Conservation (phyloP, 2,888 invertebrate species). For the Yponomeuta malinellus region DNA sequence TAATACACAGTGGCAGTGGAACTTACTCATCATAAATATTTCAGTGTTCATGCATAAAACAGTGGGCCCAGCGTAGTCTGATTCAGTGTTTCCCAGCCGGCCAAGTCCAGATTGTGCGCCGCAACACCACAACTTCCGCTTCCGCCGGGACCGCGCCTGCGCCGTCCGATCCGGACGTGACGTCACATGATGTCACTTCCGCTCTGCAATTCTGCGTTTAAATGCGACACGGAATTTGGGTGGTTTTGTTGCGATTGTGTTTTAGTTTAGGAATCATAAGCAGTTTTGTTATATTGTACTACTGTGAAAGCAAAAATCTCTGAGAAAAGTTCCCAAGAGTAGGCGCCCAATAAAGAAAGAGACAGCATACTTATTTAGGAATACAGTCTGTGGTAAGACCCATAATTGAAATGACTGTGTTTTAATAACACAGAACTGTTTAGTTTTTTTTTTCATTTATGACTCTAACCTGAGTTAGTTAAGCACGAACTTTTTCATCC, state of each 20-base stretch:
- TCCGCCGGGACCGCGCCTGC: conserved; percentile 65
- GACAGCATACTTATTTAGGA: too few species aligned
- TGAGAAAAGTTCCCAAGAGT: too few species aligned
- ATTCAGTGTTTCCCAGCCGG: conserved; percentile 70
- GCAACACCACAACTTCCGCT: conserved; percentile 71
- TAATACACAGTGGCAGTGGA: neutral
- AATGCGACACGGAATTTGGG: conserved; percentile 19
- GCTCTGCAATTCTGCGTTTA: conserved; percentile 32
- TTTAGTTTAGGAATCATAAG: neutral
- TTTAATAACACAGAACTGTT: too few species aligned
- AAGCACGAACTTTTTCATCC: too few species aligned
- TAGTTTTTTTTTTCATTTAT: too few species aligned
- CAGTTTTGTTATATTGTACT: neutral
- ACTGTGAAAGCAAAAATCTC: neutral
- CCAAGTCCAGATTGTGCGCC: conserved; percentile 72
- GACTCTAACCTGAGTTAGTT: too few species aligned
- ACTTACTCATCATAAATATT: conserved; percentile 13
- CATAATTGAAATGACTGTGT: too few species aligned
- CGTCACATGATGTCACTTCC: conserved; percentile 51
- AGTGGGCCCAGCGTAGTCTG: conserved; percentile 53
- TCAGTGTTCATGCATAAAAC: conserved; percentile 14
- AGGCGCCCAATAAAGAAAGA: too few species aligned
- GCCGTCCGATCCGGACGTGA: conserved; percentile 41
- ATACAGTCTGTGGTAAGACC: too few species aligned
- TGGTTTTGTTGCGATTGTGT: neutral